Conservation (phyloP, 2,888 invertebrate genomes). For the Neria commutata region DNA sequence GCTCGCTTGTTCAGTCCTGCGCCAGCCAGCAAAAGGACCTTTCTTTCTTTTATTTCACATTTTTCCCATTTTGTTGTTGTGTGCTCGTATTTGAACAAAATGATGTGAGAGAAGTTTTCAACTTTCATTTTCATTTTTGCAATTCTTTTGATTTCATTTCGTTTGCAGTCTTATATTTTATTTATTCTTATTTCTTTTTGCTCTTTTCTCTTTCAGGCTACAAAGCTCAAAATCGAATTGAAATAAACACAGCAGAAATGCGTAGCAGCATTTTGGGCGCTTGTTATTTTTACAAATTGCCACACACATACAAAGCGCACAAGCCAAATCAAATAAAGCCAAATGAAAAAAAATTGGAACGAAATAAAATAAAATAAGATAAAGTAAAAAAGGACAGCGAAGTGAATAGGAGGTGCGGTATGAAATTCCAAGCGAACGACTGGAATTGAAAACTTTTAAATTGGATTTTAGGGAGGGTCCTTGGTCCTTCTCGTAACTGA, state of each 20-base stretch:
- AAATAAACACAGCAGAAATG: slow-evolving; percentile 1
- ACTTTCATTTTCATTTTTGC: slow-evolving; percentile 38
- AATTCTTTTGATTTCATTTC: slow-evolving; percentile 32
- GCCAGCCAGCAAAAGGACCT: not conserved
- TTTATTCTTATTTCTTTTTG: slow-evolving; percentile 7
- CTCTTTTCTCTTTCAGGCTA: too few species aligned
- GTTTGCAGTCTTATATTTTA: slow-evolving; percentile 10
- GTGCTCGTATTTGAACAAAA: too few species aligned
- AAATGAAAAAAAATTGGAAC: not conserved
- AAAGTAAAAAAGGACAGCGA: not conserved
- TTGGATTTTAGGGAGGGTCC: slow-evolving; percentile 20
- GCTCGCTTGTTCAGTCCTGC: slow-evolving; percentile 1
- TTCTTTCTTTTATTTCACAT: too few species aligned
- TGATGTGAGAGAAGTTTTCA: slow-evolving; percentile 13
- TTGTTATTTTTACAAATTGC: slow-evolving; percentile 15
- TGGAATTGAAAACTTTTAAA: slow-evolving; percentile 28
- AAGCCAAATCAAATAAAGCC: not conserved
- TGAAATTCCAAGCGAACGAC: slow-evolving; percentile 11
- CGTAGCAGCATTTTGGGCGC: slow-evolving; percentile 23
- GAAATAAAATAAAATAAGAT: not conserved
- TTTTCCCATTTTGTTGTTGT: too few species aligned
- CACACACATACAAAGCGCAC: slow-evolving; percentile 7
- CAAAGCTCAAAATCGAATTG: slow-evolving; percentile 2
- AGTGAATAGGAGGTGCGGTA: not conserved
- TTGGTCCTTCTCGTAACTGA: not conserved